Evolutionary conservation across 2,113 vertebrate genomes (phyloP).

Genomic region (Ascaphus truei): DNA sequence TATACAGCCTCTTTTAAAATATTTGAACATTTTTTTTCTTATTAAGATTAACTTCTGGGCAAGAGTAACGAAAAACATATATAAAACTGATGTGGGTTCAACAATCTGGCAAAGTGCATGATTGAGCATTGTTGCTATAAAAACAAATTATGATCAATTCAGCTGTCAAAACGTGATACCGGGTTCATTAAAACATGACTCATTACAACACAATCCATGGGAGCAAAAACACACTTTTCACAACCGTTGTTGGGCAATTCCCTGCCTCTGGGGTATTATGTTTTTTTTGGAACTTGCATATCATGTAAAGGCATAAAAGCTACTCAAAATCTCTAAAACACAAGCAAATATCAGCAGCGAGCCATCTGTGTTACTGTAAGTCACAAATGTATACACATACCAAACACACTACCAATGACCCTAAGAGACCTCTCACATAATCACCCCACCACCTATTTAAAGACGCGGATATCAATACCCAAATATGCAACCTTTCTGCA

Average conservation of each 20-base stretch:
- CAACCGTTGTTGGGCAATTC: too few relatives aligned
- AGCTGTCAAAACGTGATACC: slow-evolving; percentile 2
- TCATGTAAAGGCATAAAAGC: not conserved
- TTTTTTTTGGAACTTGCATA: not conserved
- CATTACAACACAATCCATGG: not conserved
- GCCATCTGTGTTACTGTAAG: not conserved
- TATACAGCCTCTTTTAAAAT: too few relatives aligned
- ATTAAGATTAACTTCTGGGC: not conserved
- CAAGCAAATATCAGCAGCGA: not conserved
- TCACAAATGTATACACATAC: not conserved
- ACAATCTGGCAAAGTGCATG: not conserved
- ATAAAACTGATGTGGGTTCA: not conserved
- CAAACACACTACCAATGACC: slow-evolving; percentile 10
- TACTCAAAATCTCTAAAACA: not conserved
- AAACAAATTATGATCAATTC: not conserved
- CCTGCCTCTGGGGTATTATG: too few relatives aligned
- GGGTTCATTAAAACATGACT: not conserved
- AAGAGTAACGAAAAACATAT: not conserved
- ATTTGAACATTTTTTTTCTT: too few relatives aligned
- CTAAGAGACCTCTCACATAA: slow-evolving; percentile 22
- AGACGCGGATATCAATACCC: slow-evolving; percentile 3
- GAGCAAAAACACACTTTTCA: not conserved
- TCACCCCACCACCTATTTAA: slow-evolving; percentile 15
- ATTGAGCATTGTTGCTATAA: not conserved
- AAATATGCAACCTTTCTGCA: not conserved